Percentiles rank a stretch among this genome's conserved stretches.
These are phyloP conservation scores for Hydriomena furcata DNA, from an alignment of 2,888 invertebrate genomes.

Conservation along the genomic window DNA sequence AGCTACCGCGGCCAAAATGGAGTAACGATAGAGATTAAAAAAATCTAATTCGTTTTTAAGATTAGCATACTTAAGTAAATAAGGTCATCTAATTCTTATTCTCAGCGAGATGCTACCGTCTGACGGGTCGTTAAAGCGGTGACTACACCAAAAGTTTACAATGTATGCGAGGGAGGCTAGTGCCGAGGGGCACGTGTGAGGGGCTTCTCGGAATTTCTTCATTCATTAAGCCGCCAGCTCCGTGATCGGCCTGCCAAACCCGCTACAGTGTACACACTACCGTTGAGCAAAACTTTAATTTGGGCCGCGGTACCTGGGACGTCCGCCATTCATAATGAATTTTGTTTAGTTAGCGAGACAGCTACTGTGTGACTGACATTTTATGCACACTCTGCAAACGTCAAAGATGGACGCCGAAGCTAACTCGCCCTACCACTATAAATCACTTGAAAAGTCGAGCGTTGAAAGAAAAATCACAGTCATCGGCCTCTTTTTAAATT, in stretches of 20 bases:
- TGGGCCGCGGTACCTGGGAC: constrained; percentile 67
- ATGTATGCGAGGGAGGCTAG: constrained; percentile 57
- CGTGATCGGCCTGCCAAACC: constrained; percentile 74
- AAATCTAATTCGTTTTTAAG: constrained; percentile 17
- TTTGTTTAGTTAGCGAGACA: constrained; percentile 64
- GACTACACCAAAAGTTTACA: constrained; percentile 56
- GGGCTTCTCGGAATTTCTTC: constrained; percentile 72
- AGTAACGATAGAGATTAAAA: constrained; percentile 50
- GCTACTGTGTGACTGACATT: constrained; percentile 69
- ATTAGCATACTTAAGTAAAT: constrained; percentile 34
- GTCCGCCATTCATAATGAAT: constrained; percentile 70
- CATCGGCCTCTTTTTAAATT: constrained; percentile 81
- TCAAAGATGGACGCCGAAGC: constrained; percentile 40
- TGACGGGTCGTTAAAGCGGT: constrained; percentile 38
- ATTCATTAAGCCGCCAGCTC: constrained; percentile 74
- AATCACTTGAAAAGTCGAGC: constrained; percentile 70
- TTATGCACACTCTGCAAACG: constrained; percentile 52
- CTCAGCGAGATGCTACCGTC: constrained; percentile 23
- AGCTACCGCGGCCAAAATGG: constrained; percentile 53
- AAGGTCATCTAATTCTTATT: constrained; percentile 25
- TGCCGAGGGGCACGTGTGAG: constrained; percentile 59
- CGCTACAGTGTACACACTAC: constrained; percentile 63
- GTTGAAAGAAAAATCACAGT: constrained; percentile 77
- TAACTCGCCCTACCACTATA: constrained; percentile 52
- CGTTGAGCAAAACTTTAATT: constrained; percentile 78